phyloP scores from a whole-genome alignment of 2,797 vertebrate species.

The Champsocephalus esox region DNA sequence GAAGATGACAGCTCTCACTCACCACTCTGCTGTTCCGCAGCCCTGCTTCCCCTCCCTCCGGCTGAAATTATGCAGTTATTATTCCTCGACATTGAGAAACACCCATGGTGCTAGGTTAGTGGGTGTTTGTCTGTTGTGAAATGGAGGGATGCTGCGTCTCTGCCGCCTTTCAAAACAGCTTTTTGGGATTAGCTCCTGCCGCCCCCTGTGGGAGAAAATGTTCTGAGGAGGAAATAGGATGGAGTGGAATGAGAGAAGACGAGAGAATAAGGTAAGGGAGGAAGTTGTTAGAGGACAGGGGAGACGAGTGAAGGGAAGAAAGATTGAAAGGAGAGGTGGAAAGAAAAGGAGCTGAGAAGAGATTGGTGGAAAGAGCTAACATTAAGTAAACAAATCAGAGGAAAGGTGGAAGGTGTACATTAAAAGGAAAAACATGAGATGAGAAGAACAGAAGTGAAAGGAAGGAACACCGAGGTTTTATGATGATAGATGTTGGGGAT shows the following conservation, averaged over 20 bases:
- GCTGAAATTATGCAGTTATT: too few species aligned
- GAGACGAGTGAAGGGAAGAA: neutral
- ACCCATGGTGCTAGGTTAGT: conserved; percentile 2
- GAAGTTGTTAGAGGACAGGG: neutral
- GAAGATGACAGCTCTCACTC: too few species aligned
- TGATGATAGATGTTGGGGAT: neutral
- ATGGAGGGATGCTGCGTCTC: conserved; percentile 12
- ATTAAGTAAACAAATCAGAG: neutral
- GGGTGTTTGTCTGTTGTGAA: conserved; percentile 32
- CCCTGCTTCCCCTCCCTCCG: too few species aligned
- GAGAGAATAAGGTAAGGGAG: neutral
- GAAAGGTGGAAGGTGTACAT: neutral
- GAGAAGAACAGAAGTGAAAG: neutral
- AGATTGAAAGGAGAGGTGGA: neutral
- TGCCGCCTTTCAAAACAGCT: conserved; percentile 45
- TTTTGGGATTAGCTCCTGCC: conserved; percentile 51
- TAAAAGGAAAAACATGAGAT: neutral
- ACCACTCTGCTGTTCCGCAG: too few species aligned
- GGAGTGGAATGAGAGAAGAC: conserved; percentile 42
- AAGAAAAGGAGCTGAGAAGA: neutral
- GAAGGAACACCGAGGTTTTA: neutral
- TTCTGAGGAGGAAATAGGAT: conserved; percentile 40
- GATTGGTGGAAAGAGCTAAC: neutral
- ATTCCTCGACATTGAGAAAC: too few species aligned
- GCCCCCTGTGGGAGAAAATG: conserved; percentile 51